Conservation (phyloP, 2,797 vertebrate genomes). For the Chelidonichthys spinosus region DNA sequence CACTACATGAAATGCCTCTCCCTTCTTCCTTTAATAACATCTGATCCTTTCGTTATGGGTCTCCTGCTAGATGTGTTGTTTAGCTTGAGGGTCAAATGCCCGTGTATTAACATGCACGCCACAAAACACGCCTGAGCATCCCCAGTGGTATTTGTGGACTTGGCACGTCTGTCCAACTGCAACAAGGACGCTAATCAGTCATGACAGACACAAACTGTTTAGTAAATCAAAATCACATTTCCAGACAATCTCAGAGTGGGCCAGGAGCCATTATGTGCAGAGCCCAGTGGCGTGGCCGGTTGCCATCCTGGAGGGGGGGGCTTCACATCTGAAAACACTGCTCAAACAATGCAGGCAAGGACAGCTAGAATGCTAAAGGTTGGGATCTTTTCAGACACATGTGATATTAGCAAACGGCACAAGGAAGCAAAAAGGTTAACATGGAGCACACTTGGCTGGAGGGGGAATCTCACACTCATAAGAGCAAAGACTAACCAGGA, state of each 20-base stretch:
- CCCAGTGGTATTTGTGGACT: constrained; percentile 61
- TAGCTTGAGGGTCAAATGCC: constrained; percentile 49
- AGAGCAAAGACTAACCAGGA: constrained; percentile 13
- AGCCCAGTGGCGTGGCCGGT: constrained; percentile 62
- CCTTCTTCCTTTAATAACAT: constrained; percentile 22
- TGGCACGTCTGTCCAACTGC: constrained; percentile 66
- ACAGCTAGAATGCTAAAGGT: constrained; percentile 51
- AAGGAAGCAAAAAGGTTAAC: constrained; percentile 61
- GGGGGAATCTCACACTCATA: constrained; percentile 28
- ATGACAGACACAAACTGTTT: constrained; percentile 80
- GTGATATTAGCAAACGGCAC: constrained; percentile 55
- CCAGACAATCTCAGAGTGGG: constrained; percentile 72
- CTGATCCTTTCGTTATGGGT: constrained; percentile 20
- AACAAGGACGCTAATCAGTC: constrained; percentile 76
- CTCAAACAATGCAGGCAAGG: constrained; percentile 45
- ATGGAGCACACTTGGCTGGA: constrained; percentile 41
- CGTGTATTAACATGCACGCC: constrained; percentile 33
- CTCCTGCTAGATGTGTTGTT: constrained; percentile 44
- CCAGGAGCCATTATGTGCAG: constrained; percentile 61
- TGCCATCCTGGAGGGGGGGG: constrained; percentile 58
- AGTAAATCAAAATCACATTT: constrained; percentile 81
- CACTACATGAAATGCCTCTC: background rate
- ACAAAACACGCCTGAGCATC: constrained; percentile 32
- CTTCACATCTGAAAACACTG: constrained; percentile 56
- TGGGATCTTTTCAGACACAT: constrained; percentile 55